Evolutionary conservation across 2,113 vertebrate genomes (phyloP), one percentile per base, ranked within the genome.

Genomic region (Lichenostomus cassidix): DNA sequence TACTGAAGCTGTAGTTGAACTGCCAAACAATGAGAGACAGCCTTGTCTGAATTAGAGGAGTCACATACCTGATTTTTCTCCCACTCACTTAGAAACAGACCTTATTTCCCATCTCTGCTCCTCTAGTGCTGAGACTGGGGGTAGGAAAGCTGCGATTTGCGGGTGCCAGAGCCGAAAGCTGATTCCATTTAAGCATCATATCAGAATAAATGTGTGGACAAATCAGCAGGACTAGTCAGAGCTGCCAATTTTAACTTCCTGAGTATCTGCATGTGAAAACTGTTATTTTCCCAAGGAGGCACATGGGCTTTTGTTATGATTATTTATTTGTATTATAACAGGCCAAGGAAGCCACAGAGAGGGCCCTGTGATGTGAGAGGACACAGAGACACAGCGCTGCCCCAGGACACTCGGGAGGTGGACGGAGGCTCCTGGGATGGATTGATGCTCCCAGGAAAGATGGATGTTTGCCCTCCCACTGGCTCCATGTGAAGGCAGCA

Each of bases 21-120:
- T 73, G 95, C 96, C 97, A 97, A 78, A 94, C 94, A 97, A 96
- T 93, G 92, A 95, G 84, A 97, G 92, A 89, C 79, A 87, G 93
- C 78, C 82, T 69, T 37, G 68, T 44, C 79, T 95, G 97, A 83
- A 80, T 93, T 79, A 90, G 81, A 95, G 78, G 78, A 87, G 41
- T 96, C 91, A 74, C 81, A 93, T 94, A 97, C 97, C 97, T 97
- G 95, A 77, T 74, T 77, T 83, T 95, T 89, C 90, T 95, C 94
- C 86, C 89, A 71, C 73, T 95, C 90, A 37, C 87, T 74, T 82
- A 82, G 84, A 94, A 96, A 87, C 88, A 94, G 79, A 65, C 90
- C 50, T 91, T 82, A 71, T 90, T 77, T 75, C 86, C 93, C 94
- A 78, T 46, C 59, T 74, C 50, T 0, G 22, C 28, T 70, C 52